phyloP scores from a whole-genome alignment of 2,888 invertebrate species.

The Taphrorychus bicolor region DNA sequence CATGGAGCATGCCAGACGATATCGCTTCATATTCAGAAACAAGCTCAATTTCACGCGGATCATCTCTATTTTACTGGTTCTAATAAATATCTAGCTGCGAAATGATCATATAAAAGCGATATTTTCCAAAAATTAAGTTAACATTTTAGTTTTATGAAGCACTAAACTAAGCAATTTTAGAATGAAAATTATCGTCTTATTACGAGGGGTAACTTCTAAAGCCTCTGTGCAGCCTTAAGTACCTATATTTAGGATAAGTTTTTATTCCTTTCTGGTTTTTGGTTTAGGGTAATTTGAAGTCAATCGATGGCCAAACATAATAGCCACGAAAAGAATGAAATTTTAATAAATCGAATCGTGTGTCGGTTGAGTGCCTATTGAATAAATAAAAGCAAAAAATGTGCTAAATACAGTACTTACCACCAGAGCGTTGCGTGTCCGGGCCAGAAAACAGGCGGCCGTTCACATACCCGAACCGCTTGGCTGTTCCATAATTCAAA shows the following conservation, averaged over 20 bases:
- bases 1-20: neutral
- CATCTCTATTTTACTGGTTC: neutral
- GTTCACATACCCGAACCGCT: slow-evolving; percentile 49
- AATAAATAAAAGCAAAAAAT: slow-evolving; percentile 39
- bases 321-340: no score
- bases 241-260: no score
- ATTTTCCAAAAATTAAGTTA: neutral
- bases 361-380: slow-evolving; percentile 28
- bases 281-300: no score
- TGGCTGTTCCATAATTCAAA: slow-evolving; percentile 50
- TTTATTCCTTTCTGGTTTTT: no score
- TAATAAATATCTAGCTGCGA: neutral
- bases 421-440: slow-evolving; percentile 46
- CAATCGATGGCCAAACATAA: no score
- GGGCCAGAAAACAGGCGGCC: slow-evolving; percentile 46
- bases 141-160: no score
- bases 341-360: slow-evolving; percentile 26
- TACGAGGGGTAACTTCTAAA: no score
- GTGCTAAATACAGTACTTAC: slow-evolving; percentile 41
- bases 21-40: neutral
- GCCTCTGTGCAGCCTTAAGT: no score
- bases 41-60: neutral
- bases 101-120: neutral
- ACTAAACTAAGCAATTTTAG: no score
- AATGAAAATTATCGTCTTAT: no score